phyloP scores from a whole-genome alignment of 2,797 vertebrate genomes.

The Gambusia yucatana region DNA sequence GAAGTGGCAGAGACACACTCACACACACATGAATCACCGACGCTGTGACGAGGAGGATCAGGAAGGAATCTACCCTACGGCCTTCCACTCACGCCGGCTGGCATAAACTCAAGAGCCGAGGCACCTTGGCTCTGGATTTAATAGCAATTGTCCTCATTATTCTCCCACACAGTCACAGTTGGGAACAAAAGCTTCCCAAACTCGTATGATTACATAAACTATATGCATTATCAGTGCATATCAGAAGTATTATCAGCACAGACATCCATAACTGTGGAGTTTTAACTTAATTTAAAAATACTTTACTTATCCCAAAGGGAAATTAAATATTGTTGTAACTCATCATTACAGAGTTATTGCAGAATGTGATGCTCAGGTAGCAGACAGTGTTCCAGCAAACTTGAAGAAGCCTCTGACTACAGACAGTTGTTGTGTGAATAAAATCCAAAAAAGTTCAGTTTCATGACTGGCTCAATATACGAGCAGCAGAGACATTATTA shows the following conservation, averaged over 20 bases:
- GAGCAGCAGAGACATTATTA: not conserved
- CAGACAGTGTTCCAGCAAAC: not conserved
- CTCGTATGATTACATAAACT: conserved; percentile 6
- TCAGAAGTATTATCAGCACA: not conserved
- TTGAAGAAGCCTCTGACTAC: not conserved
- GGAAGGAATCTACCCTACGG: conserved; percentile 23
- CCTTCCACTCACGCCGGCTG: conserved; percentile 30
- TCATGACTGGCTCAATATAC: not conserved
- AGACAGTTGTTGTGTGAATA: not conserved
- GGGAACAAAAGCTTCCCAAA: conserved; percentile 25
- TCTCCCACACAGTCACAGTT: conserved; percentile 27
- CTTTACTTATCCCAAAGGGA: not conserved
- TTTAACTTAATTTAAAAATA: not conserved
- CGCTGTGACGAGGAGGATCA: conserved; percentile 27
- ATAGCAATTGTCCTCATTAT: conserved; percentile 22
- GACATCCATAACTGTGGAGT: too few species aligned
- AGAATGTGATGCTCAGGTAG: too few species aligned
- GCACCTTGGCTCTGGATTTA: conserved; percentile 41
- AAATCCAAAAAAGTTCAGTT: too few species aligned
- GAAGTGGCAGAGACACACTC: conserved; percentile 40
- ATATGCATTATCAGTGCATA: not conserved
- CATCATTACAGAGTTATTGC: not conserved
- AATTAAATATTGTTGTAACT: not conserved
- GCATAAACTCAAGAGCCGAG: conserved; percentile 59
- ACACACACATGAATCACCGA: conserved; percentile 53